Conservation (phyloP, 2,113 vertebrate species). For the Ptychochromis oligacanthus region DNA sequence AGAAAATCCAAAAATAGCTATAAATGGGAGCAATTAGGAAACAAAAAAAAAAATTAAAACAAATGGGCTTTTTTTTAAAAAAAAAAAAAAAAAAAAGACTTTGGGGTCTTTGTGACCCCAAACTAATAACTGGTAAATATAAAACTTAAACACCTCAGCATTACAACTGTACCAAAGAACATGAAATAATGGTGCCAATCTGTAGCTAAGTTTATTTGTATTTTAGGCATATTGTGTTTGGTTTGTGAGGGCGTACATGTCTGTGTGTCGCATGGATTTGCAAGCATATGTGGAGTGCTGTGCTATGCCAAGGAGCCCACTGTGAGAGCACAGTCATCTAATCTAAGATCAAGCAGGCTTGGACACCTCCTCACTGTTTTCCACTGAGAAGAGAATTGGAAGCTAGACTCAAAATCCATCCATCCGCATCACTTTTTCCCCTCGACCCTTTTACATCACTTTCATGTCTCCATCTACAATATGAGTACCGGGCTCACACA, state of each 20-base stretch:
- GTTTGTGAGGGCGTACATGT: conserved; percentile 4
- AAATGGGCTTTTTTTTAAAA: not conserved
- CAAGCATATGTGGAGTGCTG: conserved; percentile 31
- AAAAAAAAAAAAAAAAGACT: too few species aligned
- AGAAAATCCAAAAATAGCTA: too few species aligned
- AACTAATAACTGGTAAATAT: not conserved
- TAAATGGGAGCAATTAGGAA: too few species aligned
- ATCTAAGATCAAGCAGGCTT: conserved; percentile 68
- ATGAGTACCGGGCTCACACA: not conserved
- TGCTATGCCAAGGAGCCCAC: conserved; percentile 35
- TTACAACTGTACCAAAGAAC: conserved; percentile 10
- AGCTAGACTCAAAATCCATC: conserved; percentile 39
- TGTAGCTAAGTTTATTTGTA: conserved; percentile 1
- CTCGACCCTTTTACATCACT: not conserved
- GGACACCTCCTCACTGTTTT: conserved; percentile 59
- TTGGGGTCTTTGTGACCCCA: not conserved
- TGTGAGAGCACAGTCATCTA: conserved; percentile 54
- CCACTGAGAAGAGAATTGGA: conserved; percentile 53
- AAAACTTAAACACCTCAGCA: conserved; percentile 1
- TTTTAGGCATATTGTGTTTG: conserved; percentile 15
- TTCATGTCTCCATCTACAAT: not conserved
- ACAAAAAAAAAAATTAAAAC: too few species aligned
- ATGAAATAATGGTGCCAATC: conserved; percentile 22
- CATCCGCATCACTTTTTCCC: conserved; percentile 25
- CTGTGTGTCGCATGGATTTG: conserved; percentile 27